Conservation (phyloP, 2,113 vertebrate species). For the Gnathonemus echidnorhynchus region DNA sequence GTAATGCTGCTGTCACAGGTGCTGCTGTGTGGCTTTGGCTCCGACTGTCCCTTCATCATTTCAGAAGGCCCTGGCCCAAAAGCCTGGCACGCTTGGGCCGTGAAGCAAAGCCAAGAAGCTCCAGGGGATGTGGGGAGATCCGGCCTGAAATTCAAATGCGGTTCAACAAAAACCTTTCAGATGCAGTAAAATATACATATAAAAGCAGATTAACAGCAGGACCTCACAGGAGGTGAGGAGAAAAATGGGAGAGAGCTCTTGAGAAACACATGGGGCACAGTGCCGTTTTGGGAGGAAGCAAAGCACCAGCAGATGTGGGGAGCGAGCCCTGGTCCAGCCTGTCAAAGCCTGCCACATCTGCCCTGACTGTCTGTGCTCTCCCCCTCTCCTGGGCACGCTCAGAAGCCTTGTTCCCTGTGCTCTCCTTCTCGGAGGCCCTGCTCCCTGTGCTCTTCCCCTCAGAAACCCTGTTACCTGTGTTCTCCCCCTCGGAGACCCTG, state of each 20-base stretch:
- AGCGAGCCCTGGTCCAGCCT: background rate
- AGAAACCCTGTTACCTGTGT: background rate
- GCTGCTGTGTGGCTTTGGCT: too few species aligned
- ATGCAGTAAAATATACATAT: background rate
- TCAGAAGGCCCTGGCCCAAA: background rate
- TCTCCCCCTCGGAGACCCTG: background rate
- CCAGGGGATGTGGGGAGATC: background rate
- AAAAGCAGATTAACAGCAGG: background rate
- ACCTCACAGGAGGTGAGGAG: background rate
- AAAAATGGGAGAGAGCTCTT: background rate
- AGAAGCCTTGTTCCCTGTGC: background rate
- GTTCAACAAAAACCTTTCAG: background rate
- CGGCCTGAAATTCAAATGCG: background rate
- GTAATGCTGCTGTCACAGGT: background rate
- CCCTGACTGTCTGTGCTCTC: background rate
- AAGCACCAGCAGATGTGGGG: background rate
- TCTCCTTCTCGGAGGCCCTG: background rate
- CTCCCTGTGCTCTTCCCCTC: background rate
- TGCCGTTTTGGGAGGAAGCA: background rate
- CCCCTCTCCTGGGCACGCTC: background rate
- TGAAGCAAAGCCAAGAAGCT: background rate
- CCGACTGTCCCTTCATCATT: background rate
- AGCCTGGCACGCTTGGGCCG: background rate
- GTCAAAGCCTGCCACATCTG: background rate
- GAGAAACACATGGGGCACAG: background rate